Conservation (phyloP, 2,797 vertebrate species). For the Coranthus polyacanthus region DNA sequence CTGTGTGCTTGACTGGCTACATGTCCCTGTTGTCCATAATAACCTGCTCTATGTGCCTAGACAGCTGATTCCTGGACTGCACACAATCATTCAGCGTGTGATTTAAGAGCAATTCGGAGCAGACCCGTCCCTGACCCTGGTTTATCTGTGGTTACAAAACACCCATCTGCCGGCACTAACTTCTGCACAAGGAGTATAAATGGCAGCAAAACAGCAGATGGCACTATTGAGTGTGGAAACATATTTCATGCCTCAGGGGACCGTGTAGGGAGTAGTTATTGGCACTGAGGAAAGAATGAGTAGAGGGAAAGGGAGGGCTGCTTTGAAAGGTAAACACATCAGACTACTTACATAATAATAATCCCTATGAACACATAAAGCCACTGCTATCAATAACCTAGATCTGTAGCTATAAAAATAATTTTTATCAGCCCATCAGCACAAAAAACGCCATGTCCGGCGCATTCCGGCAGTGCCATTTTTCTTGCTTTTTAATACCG, state of each 20-base stretch:
- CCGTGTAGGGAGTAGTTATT: conserved; percentile 2
- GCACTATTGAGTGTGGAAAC: conserved; percentile 51
- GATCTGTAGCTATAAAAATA: conserved; percentile 7
- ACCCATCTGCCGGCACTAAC: conserved; percentile 52
- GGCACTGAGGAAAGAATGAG: conserved; percentile 15
- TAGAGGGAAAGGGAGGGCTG: neutral
- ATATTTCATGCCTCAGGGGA: conserved; percentile 12
- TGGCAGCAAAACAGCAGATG: conserved; percentile 60
- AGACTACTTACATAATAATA: neutral
- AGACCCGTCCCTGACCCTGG: conserved; percentile 35
- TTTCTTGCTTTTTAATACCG: conserved; percentile 7
- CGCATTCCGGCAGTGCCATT: neutral
- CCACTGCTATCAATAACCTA: conserved; percentile 9
- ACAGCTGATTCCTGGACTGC: conserved; percentile 24
- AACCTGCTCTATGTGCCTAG: neutral
- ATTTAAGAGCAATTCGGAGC: conserved; percentile 46
- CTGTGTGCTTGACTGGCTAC: neutral
- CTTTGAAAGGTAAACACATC: neutral
- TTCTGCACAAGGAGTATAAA: conserved; percentile 10
- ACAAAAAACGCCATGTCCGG: neutral
- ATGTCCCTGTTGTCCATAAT: conserved; percentile 1
- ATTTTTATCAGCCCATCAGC: neutral
- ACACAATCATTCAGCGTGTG: conserved; percentile 25
- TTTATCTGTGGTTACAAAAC: conserved; percentile 67
- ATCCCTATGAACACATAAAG: neutral